phyloP scores from a whole-genome alignment of 1,140 invertebrate species.

The Pemphigus obesinymphae region DNA sequence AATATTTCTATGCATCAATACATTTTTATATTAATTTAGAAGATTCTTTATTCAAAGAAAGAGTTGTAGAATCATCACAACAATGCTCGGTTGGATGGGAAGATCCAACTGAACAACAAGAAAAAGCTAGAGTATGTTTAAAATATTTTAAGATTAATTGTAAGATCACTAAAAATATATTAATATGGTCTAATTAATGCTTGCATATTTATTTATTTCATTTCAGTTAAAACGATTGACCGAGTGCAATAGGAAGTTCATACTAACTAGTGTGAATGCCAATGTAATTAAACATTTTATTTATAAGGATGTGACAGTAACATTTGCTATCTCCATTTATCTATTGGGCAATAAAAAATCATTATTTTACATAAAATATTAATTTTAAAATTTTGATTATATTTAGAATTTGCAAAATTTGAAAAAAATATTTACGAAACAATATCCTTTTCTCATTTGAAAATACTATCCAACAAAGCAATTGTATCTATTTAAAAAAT shows the following conservation, averaged over 20 bases:
- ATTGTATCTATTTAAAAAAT: too few species aligned
- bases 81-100: slow-evolving; percentile 35
- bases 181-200: background rate
- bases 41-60: slow-evolving; percentile 27
- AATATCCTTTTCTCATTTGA: too few species aligned
- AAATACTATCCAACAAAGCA: too few species aligned
- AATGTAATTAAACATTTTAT: slow-evolving; percentile 3
- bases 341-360: too few species aligned
- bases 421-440: too few species aligned
- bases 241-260: slow-evolving; percentile 17
- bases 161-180: background rate
- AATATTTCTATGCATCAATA: background rate
- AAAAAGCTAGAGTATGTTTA: slow-evolving; percentile 30
- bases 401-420: too few species aligned
- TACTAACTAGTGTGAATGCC: slow-evolving; percentile 3
- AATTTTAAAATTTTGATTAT: too few species aligned
- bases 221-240: slow-evolving; percentile 16
- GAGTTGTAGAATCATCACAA: slow-evolving; percentile 27
- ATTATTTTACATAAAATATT: too few species aligned
- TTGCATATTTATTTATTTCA: background rate
- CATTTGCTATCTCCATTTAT: too few species aligned
- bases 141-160: background rate
- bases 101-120: slow-evolving; percentile 39
- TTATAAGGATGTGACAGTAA: too few species aligned
- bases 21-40: background rate